phyloP scores from a whole-genome alignment of 2,888 invertebrate species.

The Erynnis tages region DNA sequence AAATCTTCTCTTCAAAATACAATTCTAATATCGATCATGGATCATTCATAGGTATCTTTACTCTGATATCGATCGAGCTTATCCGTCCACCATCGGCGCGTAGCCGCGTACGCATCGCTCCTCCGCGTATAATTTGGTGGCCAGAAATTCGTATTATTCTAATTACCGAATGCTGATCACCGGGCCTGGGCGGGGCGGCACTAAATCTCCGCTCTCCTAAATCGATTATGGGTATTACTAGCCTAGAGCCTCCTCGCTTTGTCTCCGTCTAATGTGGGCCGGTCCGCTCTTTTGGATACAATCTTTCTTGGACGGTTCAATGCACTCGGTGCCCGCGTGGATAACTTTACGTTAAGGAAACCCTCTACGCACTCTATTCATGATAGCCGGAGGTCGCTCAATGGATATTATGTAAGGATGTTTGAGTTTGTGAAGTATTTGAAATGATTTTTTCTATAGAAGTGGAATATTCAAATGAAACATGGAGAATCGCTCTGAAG shows the following conservation, averaged over 20 bases:
- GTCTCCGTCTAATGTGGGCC: constrained; percentile 72
- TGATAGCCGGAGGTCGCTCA: constrained; percentile 19
- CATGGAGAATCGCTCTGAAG: too few relatives aligned
- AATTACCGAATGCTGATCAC: constrained; percentile 72
- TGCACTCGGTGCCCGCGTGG: constrained; percentile 32
- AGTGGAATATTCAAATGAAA: neutral
- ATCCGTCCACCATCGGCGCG: constrained; percentile 43
- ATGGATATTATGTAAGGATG: constrained; percentile 8
- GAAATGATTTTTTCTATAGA: neutral
- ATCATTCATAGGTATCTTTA: neutral
- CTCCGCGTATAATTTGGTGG: constrained; percentile 56
- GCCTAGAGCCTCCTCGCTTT: constrained; percentile 65
- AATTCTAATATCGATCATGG: too few relatives aligned
- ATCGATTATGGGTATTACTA: constrained; percentile 72
- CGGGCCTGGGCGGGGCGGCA: constrained; percentile 60
- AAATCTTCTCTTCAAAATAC: too few relatives aligned
- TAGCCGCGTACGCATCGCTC: constrained; percentile 49
- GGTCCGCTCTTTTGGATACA: constrained; percentile 69
- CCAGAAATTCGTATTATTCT: constrained; percentile 70
- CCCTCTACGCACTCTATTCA: constrained; percentile 13
- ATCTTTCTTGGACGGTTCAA: constrained; percentile 70
- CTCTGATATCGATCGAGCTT: constrained; percentile 28
- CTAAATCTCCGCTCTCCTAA: constrained; percentile 68
- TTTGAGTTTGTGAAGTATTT: neutral
- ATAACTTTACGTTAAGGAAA: constrained; percentile 15